These are phyloP conservation scores for Octodonta nipae DNA, from an alignment of 2,888 invertebrate genomes.

Conservation along the genomic window DNA sequence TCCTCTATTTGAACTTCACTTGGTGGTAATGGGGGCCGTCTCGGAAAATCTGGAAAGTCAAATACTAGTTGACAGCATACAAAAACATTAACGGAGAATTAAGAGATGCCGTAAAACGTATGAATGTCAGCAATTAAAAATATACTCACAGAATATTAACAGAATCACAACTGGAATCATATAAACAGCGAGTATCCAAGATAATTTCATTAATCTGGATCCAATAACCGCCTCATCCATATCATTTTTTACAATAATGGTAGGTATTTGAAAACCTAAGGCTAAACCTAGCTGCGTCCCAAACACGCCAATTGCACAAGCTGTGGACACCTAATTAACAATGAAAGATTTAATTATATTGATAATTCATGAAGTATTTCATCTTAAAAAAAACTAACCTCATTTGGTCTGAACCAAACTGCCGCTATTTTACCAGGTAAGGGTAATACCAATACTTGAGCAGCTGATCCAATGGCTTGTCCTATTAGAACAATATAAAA, in stretches of 20 bases:
- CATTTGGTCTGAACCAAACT: slow-evolving; percentile 90
- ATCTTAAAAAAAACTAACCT: slow-evolving; percentile 49
- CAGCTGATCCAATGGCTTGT: slow-evolving; percentile 69
- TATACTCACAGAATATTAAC: slow-evolving; percentile 15
- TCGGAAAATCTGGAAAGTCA: slow-evolving; percentile 42
- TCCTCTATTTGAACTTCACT: slow-evolving; percentile 39
- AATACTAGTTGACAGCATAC: too few relatives aligned
- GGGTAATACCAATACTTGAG: slow-evolving; percentile 83
- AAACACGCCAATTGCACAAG: slow-evolving; percentile 58
- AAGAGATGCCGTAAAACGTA: too few relatives aligned
- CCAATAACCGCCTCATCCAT: slow-evolving; percentile 22
- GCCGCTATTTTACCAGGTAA: slow-evolving; percentile 85
- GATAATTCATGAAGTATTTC: too few relatives aligned
- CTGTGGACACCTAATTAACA: slow-evolving; percentile 43
- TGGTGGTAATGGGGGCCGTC: slow-evolving; percentile 43
- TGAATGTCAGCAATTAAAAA: too few relatives aligned
- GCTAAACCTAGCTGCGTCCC: slow-evolving; percentile 63
- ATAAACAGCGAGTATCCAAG: slow-evolving; percentile 41
- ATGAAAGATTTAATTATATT: too few relatives aligned
- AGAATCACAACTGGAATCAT: slow-evolving; percentile 35
- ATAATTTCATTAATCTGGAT: slow-evolving; percentile 37
- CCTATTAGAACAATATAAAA: slow-evolving; percentile 79
- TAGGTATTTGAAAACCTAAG: slow-evolving; percentile 55
- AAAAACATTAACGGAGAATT: too few relatives aligned
- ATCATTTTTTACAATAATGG: slow-evolving; percentile 37